A percentile compares a stretch with the other conserved stretches of the same genome.
Evolutionary conservation across 92 coral and sea anemone genomes (phyloP).

Genomic region (Siderastrea radians): DNA sequence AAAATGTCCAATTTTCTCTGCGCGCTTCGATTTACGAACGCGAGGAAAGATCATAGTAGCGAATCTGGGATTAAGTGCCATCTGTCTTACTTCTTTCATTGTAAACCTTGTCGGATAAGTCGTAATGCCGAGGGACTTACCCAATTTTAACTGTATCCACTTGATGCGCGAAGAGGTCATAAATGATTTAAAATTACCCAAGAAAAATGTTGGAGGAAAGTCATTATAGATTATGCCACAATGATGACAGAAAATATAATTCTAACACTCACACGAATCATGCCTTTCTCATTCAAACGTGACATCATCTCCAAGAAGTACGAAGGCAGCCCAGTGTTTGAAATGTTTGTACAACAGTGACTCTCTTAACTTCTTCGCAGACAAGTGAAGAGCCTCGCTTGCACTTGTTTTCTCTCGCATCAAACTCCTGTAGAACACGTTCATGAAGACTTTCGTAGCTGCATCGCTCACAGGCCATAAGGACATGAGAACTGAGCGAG

Average conservation of each 20-base stretch:
- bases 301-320: conserved; percentile 33
- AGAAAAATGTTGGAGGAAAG: too few species aligned
- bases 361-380: conserved; percentile 22
- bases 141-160: too few species aligned
- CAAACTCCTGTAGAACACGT: conserved; percentile 36
- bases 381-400: conserved; percentile 37
- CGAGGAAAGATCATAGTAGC: too few species aligned
- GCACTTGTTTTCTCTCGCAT: conserved; percentile 30
- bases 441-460: conserved; percentile 42
- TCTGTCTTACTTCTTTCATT: too few species aligned
- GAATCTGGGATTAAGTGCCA: too few species aligned
- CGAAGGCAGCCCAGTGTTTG: conserved; percentile 38
- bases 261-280: background rate
- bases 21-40: too few species aligned
- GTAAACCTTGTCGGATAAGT: too few species aligned
- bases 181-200: too few species aligned
- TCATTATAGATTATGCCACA: too few species aligned
- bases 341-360: conserved; percentile 12
- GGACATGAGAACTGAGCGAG: conserved; percentile 48
- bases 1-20: too few species aligned
- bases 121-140: too few species aligned
- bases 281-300: background rate
- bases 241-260: background rate
- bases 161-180: too few species aligned
- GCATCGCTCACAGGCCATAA: conserved; percentile 40